These are phyloP conservation scores for Phenacoccus solenopsis DNA, from an alignment of 1,140 invertebrate species.

Conservation along the genomic window DNA sequence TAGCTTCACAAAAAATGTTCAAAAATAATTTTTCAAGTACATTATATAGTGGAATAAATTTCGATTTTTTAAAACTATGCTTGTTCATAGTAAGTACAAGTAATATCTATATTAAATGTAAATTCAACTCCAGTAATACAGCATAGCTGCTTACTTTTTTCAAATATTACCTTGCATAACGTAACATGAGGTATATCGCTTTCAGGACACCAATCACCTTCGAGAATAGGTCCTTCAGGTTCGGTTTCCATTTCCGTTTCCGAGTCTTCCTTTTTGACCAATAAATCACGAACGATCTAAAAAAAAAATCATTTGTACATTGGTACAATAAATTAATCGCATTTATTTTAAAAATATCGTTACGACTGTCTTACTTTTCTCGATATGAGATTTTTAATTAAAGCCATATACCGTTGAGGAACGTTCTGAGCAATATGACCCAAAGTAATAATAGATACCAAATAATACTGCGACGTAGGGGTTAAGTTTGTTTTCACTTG, in stretches of 20 bases:
- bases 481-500: constrained; percentile 59
- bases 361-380: constrained; percentile 49
- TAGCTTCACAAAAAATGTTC: too few species aligned
- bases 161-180: constrained; percentile 58
- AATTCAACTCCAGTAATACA: too few species aligned
- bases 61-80: too few species aligned
- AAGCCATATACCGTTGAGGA: constrained; percentile 72
- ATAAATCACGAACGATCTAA: constrained; percentile 82
- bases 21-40: too few species aligned
- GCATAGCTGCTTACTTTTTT: too few species aligned
- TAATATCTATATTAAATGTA: too few species aligned
- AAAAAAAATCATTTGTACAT: constrained; percentile 23
- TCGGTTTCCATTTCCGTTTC: constrained; percentile 23
- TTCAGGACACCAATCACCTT: constrained; percentile 73
- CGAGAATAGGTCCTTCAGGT: constrained; percentile 31
- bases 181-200: constrained; percentile 82
- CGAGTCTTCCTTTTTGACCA: constrained; percentile 66
- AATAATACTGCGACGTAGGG: constrained; percentile 69
- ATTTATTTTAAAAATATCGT: neutral
- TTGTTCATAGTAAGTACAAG: too few species aligned
- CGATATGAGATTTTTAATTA: constrained; percentile 88
- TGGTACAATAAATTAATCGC: neutral
- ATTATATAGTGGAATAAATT: too few species aligned
- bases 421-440: constrained; percentile 89
- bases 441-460: constrained; percentile 82